phyloP scores from a whole-genome alignment of 2,113 vertebrate genomes.

The Erpornis zantholeuca region DNA sequence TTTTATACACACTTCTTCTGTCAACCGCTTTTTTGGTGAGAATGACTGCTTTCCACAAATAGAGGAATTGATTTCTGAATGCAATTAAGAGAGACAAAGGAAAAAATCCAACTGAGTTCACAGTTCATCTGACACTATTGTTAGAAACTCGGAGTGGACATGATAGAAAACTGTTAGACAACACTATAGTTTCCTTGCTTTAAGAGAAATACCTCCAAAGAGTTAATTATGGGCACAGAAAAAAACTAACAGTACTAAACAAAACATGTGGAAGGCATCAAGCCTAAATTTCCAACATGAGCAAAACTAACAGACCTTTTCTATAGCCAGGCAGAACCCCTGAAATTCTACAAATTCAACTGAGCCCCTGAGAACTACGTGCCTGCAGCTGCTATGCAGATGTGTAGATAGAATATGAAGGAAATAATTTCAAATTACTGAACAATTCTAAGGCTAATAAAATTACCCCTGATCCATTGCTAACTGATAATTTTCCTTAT shows the following conservation, averaged over 20 bases:
- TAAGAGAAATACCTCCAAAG: constrained; percentile 37
- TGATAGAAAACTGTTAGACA: background rate
- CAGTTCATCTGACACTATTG: background rate
- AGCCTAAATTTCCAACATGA: constrained; percentile 63
- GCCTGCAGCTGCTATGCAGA: constrained; percentile 74
- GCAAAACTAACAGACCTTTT: constrained; percentile 69
- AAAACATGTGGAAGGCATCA: constrained; percentile 76
- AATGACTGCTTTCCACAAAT: background rate
- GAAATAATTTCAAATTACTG: constrained; percentile 29
- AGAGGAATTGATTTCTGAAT: background rate
- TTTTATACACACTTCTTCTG: background rate
- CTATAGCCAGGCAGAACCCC: constrained; percentile 69
- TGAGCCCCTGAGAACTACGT: constrained; percentile 68
- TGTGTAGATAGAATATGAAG: constrained; percentile 45
- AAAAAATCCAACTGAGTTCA: background rate
- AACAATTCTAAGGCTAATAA: constrained; percentile 37
- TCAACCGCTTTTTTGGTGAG: background rate
- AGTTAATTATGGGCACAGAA: constrained; percentile 52
- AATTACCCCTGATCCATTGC: constrained; percentile 1
- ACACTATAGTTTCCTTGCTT: background rate
- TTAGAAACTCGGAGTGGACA: background rate
- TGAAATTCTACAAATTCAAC: constrained; percentile 76
- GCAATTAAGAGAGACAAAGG: background rate
- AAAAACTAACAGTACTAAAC: constrained; percentile 41
- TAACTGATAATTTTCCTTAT: background rate